Percentiles rank a stretch among this genome's conserved stretches.
Evolutionary conservation across 23 tunicate genomes (phyloP).

Genomic region (Ascidia mentula): DNA sequence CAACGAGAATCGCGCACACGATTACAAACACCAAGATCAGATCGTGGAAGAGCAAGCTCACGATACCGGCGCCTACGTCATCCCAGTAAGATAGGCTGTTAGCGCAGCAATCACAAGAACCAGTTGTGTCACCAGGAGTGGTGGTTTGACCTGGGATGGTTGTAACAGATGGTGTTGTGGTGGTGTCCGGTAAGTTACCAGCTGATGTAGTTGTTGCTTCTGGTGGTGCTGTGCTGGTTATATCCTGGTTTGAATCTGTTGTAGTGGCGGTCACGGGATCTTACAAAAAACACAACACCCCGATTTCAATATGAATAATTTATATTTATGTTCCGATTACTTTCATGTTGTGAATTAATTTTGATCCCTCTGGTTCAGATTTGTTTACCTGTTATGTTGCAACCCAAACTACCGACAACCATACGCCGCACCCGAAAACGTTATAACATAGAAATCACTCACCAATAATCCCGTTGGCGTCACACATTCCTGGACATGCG

Average conservation of each 20-base stretch:
- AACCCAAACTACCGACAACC: neutral
- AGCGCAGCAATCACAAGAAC: neutral
- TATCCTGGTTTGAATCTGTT: too few relatives aligned
- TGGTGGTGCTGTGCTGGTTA: too few relatives aligned
- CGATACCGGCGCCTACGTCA: constrained; percentile 45
- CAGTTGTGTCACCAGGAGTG: neutral
- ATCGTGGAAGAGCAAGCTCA: constrained; percentile 63
- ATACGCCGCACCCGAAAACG: too few relatives aligned
- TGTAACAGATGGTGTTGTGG: neutral
- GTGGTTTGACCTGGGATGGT: neutral
- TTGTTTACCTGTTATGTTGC: neutral
- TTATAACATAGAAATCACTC: constrained; percentile 11
- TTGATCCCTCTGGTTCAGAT: too few relatives aligned
- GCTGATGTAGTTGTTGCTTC: neutral
- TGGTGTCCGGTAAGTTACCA: neutral
- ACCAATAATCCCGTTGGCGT: constrained; percentile 66
- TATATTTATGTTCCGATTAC: too few relatives aligned
- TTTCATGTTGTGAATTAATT: too few relatives aligned
- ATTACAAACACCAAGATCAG: constrained; percentile 39
- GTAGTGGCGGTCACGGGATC: too few relatives aligned
- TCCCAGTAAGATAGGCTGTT: constrained; percentile 43
- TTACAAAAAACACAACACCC: too few relatives aligned
- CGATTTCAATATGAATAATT: too few relatives aligned
- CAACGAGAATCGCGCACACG: neutral
- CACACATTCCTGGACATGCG: constrained; percentile 86